Evolutionary conservation across 2,797 vertebrate species (phyloP), one percentile per base, ranked within the genome.

Genomic region (Eupleurogrammus muticus): DNA sequence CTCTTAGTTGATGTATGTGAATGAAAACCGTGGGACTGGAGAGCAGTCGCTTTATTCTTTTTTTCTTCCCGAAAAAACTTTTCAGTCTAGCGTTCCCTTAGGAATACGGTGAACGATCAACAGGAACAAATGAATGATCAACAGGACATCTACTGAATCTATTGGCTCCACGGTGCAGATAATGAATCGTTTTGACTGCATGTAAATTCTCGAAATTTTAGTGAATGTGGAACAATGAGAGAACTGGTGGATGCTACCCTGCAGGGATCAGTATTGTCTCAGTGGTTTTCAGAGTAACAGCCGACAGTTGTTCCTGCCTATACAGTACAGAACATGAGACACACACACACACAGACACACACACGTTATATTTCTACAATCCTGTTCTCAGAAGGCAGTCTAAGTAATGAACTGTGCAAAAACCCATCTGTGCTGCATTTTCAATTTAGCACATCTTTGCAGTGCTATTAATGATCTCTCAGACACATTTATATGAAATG

Each of bases 351-450:
- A 63, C 46, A 51, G 3, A 9, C 38, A 28, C 68, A n/a, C 56
- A 19, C 61, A 54, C 49, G 54, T 59, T 67, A 70, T 67, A 75
- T 75, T 71, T 80, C 71, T 42, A 68, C 80, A 32, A 13, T 50
- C 67, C 67, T 59, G 57, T 48, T 75, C 58, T 81, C 73, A 62
- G 49, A 79, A 77, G 71, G 54, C 76, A 75, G 73, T 77, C 68
- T 46, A 85, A 80, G 67, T 86, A 90, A 91, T 89, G 85, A 87
- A 83, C 84, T 85, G 81, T 90, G 80, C 23, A 20, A 87, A 90
- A 88, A 85, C 49, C 84, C 87, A 90, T 90, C 87, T 89, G 78
- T 71, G 77, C 69, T 84, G 52, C 72, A 60, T 84, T 87, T 83
- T 78, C 84, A 60, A 59, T 81, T 70, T 66, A 53, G 46, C 62